These are phyloP conservation scores for Oxytorus armatus DNA, from an alignment of 2,888 invertebrate species.

Conservation along the genomic window DNA sequence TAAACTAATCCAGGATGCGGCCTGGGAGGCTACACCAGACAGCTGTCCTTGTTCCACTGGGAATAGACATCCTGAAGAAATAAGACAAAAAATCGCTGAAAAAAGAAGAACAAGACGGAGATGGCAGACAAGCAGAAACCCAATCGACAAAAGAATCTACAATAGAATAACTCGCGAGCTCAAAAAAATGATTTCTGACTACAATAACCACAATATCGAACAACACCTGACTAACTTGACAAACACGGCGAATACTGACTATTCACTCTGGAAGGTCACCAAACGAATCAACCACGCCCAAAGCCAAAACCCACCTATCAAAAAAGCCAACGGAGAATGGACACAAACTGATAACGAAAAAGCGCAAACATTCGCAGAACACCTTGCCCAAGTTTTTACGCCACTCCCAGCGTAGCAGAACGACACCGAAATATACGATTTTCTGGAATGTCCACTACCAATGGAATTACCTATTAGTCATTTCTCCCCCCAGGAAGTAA, in stretches of 20 bases:
- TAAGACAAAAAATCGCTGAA: slow-evolving; percentile 58
- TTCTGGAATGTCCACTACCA: too few species aligned
- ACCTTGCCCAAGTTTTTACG: too few species aligned
- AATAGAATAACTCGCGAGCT: slow-evolving; percentile 60
- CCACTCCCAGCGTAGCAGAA: too few species aligned
- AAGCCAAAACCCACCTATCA: too few species aligned
- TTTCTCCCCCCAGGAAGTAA: too few species aligned
- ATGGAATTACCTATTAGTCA: too few species aligned
- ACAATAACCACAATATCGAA: slow-evolving; percentile 31
- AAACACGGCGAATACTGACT: slow-evolving; percentile 8
- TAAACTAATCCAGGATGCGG: slow-evolving; percentile 57
- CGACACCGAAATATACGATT: too few species aligned
- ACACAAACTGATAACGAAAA: slow-evolving; percentile 53
- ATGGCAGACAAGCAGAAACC: slow-evolving; percentile 64
- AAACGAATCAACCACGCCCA: too few species aligned
- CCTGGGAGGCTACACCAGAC: slow-evolving; percentile 45
- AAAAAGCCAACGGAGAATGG: too few species aligned
- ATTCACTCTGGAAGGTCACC: too few species aligned
- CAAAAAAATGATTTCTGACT: slow-evolving; percentile 57
- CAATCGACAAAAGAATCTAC: slow-evolving; percentile 62
- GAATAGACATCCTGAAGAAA: slow-evolving; percentile 3
- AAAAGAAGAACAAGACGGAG: slow-evolving; percentile 51
- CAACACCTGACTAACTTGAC: slow-evolving; percentile 26
- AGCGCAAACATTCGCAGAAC: too few species aligned
- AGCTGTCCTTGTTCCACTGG: too few species aligned